Evolutionary conservation across 2,888 invertebrate species (phyloP).

Genomic region (Galerucella pusilla): DNA sequence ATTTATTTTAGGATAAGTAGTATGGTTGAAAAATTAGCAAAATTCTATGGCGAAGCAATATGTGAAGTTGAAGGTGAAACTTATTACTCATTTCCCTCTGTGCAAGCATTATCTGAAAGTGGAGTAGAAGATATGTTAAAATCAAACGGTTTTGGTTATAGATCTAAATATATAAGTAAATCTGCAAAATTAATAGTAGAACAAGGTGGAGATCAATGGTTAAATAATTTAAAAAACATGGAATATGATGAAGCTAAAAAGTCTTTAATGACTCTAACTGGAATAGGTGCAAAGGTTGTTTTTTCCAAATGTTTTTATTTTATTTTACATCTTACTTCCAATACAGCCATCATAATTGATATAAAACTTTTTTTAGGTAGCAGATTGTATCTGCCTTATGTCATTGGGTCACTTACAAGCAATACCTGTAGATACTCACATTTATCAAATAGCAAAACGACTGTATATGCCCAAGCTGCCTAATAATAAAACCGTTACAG

Average conservation of each 20-base stretch:
- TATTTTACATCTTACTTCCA: slow-evolving; percentile 11
- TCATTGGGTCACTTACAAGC: slow-evolving; percentile 88
- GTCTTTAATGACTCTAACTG: slow-evolving; percentile 82
- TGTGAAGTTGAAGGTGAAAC: slow-evolving; percentile 71
- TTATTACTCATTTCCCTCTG: slow-evolving; percentile 86
- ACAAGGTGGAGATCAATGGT: slow-evolving; percentile 80
- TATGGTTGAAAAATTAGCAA: slow-evolving; percentile 91
- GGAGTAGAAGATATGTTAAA: slow-evolving; percentile 79
- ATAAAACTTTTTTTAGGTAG: slow-evolving; percentile 73
- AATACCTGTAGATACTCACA: slow-evolving; percentile 96
- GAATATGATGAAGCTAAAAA: slow-evolving; percentile 79
- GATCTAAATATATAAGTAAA: slow-evolving; percentile 86
- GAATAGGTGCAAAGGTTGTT: slow-evolving; percentile 91
- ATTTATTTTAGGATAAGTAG: slow-evolving; percentile 76
- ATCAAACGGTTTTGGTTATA: slow-evolving; percentile 84
- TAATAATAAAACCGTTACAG: slow-evolving; percentile 81
- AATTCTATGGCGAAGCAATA: slow-evolving; percentile 82
- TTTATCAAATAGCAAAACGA: slow-evolving; percentile 88
- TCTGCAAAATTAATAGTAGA: slow-evolving; percentile 74
- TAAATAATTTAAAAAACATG: slow-evolving; percentile 73
- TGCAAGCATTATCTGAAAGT: slow-evolving; percentile 70
- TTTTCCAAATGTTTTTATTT: background rate
- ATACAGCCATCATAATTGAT: slow-evolving; percentile 5
- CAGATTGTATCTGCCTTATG: slow-evolving; percentile 98
- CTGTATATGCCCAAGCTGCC: slow-evolving; percentile 83